Evolutionary conservation across 1,140 invertebrate genomes (phyloP).

Genomic region (Octopus bimaculoides): DNA sequence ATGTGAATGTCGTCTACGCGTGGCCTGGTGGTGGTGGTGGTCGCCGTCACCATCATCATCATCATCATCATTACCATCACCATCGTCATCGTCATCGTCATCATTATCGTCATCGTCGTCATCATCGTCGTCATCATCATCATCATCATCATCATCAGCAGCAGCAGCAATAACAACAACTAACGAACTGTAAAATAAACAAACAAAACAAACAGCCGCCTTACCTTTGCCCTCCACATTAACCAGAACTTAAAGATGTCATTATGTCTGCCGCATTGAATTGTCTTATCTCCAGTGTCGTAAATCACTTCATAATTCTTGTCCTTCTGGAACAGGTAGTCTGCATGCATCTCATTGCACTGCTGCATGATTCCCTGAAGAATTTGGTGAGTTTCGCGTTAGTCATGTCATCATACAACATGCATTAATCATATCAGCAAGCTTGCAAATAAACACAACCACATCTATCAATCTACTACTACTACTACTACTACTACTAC

Average conservation of each 20-base stretch:
- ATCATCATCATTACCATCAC: conserved; percentile 22
- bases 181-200: not conserved
- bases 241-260: conserved; percentile 99
- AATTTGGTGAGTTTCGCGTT: too few species aligned
- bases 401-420: too few species aligned
- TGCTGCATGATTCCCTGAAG: conserved; percentile 7
- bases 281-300: conserved; percentile 97
- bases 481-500: not conserved
- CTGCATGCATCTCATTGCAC: conserved; percentile 62
- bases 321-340: conserved; percentile 99
- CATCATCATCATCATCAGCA: not conserved
- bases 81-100: conserved; percentile 20
- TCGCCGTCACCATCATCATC: conserved; percentile 22
- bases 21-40: too few species aligned
- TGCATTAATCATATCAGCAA: too few species aligned
- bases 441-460: too few species aligned
- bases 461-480: not conserved
- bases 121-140: conserved; percentile 22
- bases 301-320: conserved; percentile 96
- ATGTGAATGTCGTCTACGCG: too few species aligned
- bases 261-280: conserved; percentile 97
- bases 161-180: not conserved
- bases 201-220: not conserved
- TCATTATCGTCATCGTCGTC: conserved; percentile 16
- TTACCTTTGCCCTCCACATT: conserved; percentile 73